Conservation (phyloP, 2,888 invertebrate species). For the Pocota personata region DNA sequence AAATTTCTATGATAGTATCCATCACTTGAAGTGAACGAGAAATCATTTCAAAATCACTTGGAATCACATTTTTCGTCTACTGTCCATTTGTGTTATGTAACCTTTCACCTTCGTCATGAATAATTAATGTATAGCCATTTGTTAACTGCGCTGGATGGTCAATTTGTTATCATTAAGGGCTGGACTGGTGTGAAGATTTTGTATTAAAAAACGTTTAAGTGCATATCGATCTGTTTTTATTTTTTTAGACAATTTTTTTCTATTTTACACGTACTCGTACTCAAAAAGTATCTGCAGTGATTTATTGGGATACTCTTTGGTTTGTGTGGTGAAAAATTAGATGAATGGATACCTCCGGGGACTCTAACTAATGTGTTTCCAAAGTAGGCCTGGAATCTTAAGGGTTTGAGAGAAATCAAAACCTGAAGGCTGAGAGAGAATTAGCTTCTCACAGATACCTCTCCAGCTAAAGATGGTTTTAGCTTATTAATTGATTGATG, state of each 20-base stretch:
- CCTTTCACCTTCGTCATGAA: slow-evolving; percentile 67
- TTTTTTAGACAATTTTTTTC: slow-evolving; percentile 14
- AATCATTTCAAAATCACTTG: slow-evolving; percentile 54
- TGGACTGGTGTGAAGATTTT: slow-evolving; percentile 62
- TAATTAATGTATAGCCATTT: slow-evolving; percentile 68
- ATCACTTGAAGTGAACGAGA: slow-evolving; percentile 24
- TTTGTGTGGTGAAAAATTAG: slow-evolving; percentile 64
- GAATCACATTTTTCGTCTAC: slow-evolving; percentile 40
- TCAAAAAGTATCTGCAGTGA: slow-evolving; percentile 55
- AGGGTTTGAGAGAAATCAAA: slow-evolving; percentile 8
- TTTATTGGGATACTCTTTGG: slow-evolving; percentile 57
- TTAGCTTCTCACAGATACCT: slow-evolving; percentile 27
- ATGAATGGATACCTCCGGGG: slow-evolving; percentile 29
- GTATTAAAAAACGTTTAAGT: slow-evolving; percentile 72
- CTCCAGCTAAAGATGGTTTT: slow-evolving; percentile 4
- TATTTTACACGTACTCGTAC: neutral
- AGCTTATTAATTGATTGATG: slow-evolving; percentile 62
- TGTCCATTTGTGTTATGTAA: slow-evolving; percentile 59
- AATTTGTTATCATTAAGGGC: slow-evolving; percentile 74
- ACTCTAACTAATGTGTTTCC: slow-evolving; percentile 41
- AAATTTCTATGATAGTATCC: slow-evolving; percentile 55
- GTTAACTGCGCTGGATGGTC: slow-evolving; percentile 61
- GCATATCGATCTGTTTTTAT: slow-evolving; percentile 57
- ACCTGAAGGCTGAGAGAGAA: slow-evolving; percentile 11
- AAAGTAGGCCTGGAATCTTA: slow-evolving; percentile 5